A percentile compares a stretch with the other conserved stretches of the same genome.
These are phyloP conservation scores for Embidobia sp. DNA, from an alignment of 2,888 invertebrate species.

Conservation along the genomic window DNA sequence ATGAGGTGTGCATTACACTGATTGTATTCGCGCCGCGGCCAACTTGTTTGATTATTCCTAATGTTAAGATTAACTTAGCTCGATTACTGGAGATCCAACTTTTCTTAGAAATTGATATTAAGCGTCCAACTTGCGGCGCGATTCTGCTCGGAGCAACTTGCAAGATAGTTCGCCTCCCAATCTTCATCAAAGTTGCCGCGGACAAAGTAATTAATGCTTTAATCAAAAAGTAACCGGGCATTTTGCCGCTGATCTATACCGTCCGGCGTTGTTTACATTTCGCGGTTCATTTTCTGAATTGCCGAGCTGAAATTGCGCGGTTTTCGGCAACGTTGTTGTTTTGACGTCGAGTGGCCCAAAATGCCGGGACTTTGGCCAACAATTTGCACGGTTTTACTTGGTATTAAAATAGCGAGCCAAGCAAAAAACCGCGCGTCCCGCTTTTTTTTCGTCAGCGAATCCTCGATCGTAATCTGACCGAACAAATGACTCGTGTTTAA, in stretches of 20 bases:
- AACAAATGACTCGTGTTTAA: too few species aligned
- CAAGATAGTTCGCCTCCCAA: not conserved
- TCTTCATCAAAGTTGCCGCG: too few species aligned
- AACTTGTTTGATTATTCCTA: conserved; percentile 34
- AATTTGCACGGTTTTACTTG: too few species aligned
- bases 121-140: conserved; percentile 30
- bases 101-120: conserved; percentile 18
- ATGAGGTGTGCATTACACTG: conserved; percentile 29
- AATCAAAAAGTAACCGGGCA: not conserved
- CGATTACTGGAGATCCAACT: conserved; percentile 19
- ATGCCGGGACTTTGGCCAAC: too few species aligned
- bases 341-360: too few species aligned
- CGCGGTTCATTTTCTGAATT: not conserved
- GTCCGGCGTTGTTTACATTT: conserved; percentile 7
- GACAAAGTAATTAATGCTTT: conserved; percentile 24
- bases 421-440: too few species aligned
- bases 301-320: too few species aligned
- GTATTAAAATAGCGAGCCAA: too few species aligned
- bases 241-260: conserved; percentile 2
- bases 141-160: conserved; percentile 15
- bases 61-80: conserved; percentile 18
- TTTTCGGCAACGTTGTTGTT: too few species aligned
- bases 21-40: conserved; percentile 23
- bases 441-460: too few species aligned
- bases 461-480: not conserved